phyloP scores from a whole-genome alignment of 2,113 vertebrate genomes.

The Prunella fulvescens region DNA sequence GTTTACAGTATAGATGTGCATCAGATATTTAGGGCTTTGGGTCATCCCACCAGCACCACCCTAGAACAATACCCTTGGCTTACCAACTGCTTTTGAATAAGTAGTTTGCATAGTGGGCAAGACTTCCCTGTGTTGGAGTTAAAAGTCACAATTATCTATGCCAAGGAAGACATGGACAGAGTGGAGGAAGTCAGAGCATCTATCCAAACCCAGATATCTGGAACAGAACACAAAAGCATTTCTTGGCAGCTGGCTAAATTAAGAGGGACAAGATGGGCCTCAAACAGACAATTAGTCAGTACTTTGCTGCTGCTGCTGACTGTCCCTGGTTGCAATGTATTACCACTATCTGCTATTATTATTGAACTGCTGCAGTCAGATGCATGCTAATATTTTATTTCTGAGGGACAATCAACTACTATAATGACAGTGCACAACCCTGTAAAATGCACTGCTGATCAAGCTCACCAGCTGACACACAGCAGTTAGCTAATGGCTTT shows the following conservation, averaged over 20 bases:
- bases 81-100: background rate
- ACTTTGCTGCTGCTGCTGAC: background rate
- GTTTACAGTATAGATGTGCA: background rate
- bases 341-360: background rate
- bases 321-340: background rate
- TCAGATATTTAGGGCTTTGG: background rate
- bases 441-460: background rate
- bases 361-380: background rate
- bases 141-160: background rate
- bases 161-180: background rate
- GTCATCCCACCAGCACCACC: background rate
- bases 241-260: background rate
- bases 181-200: background rate
- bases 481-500: background rate
- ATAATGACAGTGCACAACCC: background rate
- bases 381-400: slow-evolving; percentile 19
- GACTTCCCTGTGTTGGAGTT: background rate
- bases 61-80: background rate
- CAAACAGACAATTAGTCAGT: background rate
- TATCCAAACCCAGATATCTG: background rate
- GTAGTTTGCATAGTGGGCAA: background rate
- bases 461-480: background rate
- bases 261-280: background rate
- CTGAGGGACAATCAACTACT: background rate
- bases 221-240: background rate